Percentiles rank a stretch among this genome's conserved stretches.
Conservation (phyloP, 2,113 vertebrate species). For the Tricholaema leucomelas region DNA sequence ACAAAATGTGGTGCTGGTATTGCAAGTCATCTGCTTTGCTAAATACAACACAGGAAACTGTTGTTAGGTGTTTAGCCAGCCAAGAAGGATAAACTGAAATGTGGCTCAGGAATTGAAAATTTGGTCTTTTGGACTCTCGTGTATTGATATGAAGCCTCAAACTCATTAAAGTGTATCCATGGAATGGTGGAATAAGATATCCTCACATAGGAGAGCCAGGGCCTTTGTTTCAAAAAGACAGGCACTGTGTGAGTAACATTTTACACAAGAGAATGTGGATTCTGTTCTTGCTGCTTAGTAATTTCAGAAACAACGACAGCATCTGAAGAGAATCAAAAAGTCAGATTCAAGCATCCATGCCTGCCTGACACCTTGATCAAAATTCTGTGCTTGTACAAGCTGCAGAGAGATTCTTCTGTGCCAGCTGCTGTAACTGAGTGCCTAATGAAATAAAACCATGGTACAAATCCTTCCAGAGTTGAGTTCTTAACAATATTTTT, state of each 20-base stretch:
- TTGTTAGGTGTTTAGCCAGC: not conserved
- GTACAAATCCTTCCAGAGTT: not conserved
- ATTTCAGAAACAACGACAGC: not conserved
- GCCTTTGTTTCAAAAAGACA: not conserved
- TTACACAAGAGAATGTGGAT: not conserved
- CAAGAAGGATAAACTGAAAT: not conserved
- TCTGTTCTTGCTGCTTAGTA: not conserved
- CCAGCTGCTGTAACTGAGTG: not conserved
- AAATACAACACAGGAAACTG: not conserved
- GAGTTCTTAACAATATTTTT: not conserved
- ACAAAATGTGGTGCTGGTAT: not conserved
- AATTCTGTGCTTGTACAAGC: not conserved
- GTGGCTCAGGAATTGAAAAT: not conserved
- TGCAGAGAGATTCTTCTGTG: not conserved
- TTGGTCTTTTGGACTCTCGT: not conserved
- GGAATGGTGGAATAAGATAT: not conserved
- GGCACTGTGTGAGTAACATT: not conserved
- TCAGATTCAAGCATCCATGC: not conserved
- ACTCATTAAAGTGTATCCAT: not conserved
- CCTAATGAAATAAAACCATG: not conserved
- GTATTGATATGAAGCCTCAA: not conserved
- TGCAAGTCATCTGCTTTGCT: not conserved
- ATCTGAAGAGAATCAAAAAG: not conserved
- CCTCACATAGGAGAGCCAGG: not conserved
- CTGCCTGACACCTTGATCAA: not conserved